Evolutionary conservation across 1,140 invertebrate genomes (phyloP), one percentile per base, ranked within the genome.

Genomic region (Uloborus diversus): DNA sequence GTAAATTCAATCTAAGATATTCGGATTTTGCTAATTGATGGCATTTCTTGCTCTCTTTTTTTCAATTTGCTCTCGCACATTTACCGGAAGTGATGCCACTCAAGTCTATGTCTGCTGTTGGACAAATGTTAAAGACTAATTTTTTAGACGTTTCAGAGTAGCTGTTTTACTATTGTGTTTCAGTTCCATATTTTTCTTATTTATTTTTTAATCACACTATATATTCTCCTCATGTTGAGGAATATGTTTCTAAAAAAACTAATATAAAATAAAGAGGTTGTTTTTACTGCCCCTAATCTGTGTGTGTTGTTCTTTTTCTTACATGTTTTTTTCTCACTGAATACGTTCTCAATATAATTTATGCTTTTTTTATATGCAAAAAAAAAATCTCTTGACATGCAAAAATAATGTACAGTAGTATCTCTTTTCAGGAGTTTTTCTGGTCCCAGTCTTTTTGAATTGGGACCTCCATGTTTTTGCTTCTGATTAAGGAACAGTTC

Each of bases 151-250:
- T 56, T 64, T 47, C 57, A 33, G 35, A 47, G 47, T 64, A 76
- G 71, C n/a, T 47, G 53, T 76, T 32, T 76, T 76, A 64, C n/a
- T 64, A 76, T 64, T 64, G 49, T 64, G 65, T 62, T 64, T 64
- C 59, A 76, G 71, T 76, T 76, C 49, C 57, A 76, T 47, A 64
- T 76, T 76, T 76, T 76, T 53, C 53, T n/a, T n/a, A n/a, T 64
- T 76, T 76, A 64, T 64, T 76, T 76, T 76, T 76, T 76, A 76
- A 76, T 47, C 59, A 64, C 71, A 49, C n/a, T 61, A 73, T 76
- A 64, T 76, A 76, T 56, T 76, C 35, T 73, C 70, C 71, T 76
- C 71, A 76, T 64, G 59, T 76, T 76, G 71, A 76, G 71, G 61
- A 76, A 65, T 73, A 76, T n/a, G 56, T 76, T 76, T 76, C 27